phyloP scores from a whole-genome alignment of 1,140 invertebrate genomes.

The Heliothis virescens region DNA sequence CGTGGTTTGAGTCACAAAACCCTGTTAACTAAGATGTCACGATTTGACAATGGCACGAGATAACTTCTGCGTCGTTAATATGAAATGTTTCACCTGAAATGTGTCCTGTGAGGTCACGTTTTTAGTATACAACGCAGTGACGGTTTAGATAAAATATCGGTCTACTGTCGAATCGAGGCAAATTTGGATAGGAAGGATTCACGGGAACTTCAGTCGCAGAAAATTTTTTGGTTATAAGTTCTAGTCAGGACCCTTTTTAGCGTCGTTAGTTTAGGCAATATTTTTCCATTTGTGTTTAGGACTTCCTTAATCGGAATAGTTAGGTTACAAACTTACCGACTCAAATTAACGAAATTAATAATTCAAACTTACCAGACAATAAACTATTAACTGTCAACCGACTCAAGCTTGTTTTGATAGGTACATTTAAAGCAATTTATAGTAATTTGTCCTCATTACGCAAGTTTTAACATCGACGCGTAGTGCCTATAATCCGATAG shows the following conservation, averaged over 20 bases:
- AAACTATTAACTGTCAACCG: constrained; percentile 4
- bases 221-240: too few species aligned
- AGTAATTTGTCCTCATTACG: constrained; percentile 35
- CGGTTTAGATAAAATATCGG: not conserved
- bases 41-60: constrained; percentile 46
- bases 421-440: constrained; percentile 31
- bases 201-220: too few species aligned
- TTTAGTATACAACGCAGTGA: not conserved
- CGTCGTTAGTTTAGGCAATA: too few species aligned
- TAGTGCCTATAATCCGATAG: constrained; percentile 8
- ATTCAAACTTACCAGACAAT: not conserved
- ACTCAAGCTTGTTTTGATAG: constrained; percentile 15
- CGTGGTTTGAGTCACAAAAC: constrained; percentile 54
- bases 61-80: constrained; percentile 46
- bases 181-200: too few species aligned
- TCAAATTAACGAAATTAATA: not conserved
- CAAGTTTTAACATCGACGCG: constrained; percentile 20
- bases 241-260: too few species aligned
- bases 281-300: too few species aligned
- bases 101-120: constrained; percentile 27
- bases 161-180: too few species aligned
- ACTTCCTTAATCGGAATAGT: too few species aligned
- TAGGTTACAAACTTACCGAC: too few species aligned
- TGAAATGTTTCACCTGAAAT: constrained; percentile 38
- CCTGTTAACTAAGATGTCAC: constrained; percentile 49